Evolutionary conservation across 2,888 invertebrate genomes (phyloP), one percentile per base, ranked within the genome.

Genomic region (Buathra laborator): DNA sequence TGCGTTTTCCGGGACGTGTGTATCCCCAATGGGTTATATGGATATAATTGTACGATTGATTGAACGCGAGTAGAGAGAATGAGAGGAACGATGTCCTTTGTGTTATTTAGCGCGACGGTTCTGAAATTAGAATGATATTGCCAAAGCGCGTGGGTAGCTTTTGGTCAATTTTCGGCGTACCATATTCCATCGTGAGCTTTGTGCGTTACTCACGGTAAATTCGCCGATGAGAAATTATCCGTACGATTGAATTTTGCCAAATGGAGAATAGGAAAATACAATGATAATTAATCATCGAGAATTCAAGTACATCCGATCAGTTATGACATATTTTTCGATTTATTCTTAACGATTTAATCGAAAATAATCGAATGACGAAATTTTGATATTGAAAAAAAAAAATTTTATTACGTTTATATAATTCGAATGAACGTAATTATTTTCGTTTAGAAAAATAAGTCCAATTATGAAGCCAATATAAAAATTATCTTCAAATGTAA

Each of bases 1-100:
- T 14, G 37, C 62, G n/a, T 43, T 29, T 68, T 53, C 66, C 12
- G 37, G 66, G 48, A 10, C 24, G 14, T 16, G 71, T 71, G 44
- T 5, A 62, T 51, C 71, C 56, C 70, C 70, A 79, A 37, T 37
- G 37, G 37, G 37, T 64, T n/a, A 46, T 68, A 79, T 53, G 48
- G 37, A 70, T 66, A 70, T 70, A 78, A 75, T 70, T 56, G 37
- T 24, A 29, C 24, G 46, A 48, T 77, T 43, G 59, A 80, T 68
- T 32, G 67, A 78, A 64, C 44, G 51, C 68, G 16, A 53, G 56
- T 9, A 10, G 67, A 46, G 56, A 68, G 10, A 24, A 14, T n/a
- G 53, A n/a, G 16, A 70, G 16, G n/a, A 16, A 29, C 6, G 37
- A 9, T 9, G 37, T 67, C 29, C 37, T 71, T 48, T 51, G 14